Conservation (phyloP, 2,888 invertebrate genomes). For the Meiosimyza decipiens region DNA sequence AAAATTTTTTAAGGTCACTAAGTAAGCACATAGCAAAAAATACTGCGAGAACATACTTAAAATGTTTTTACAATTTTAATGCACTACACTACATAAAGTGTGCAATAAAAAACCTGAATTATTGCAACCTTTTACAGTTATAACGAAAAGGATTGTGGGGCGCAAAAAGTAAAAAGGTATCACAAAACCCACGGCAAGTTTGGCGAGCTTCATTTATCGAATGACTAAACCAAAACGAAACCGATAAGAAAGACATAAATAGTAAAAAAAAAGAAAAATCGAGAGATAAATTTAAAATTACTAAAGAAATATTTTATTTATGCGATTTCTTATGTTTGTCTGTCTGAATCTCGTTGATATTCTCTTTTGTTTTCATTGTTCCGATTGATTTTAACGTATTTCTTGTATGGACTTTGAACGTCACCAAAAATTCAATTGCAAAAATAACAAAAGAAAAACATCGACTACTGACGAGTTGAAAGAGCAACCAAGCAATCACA, state of each 20-base stretch:
- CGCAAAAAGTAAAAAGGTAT: not conserved
- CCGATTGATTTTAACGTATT: not conserved
- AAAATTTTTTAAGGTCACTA: too few relatives aligned
- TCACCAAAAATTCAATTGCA: not conserved
- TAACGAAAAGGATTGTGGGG: not conserved
- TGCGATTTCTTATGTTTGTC: too few relatives aligned
- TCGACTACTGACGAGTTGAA: not conserved
- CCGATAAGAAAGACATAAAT: not conserved
- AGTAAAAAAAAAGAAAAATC: not conserved
- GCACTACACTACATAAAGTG: too few relatives aligned
- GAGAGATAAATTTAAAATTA: too few relatives aligned
- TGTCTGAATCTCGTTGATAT: too few relatives aligned
- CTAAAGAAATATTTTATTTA: too few relatives aligned
- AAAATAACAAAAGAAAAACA: not conserved
- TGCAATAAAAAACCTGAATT: not conserved
- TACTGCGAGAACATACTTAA: too few relatives aligned
- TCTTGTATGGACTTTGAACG: constrained; percentile 25
- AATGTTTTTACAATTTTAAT: too few relatives aligned
- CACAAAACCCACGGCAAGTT: too few relatives aligned
- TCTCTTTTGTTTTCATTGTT: not conserved
- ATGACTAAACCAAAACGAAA: not conserved
- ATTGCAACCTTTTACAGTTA: not conserved
- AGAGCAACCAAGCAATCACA: not conserved
- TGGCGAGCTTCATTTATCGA: too few relatives aligned
- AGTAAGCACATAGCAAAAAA: too few relatives aligned